Percentiles rank a stretch among this genome's conserved stretches.
Conservation (phyloP, 2,797 vertebrate genomes). For the Smutsia gigantea region DNA sequence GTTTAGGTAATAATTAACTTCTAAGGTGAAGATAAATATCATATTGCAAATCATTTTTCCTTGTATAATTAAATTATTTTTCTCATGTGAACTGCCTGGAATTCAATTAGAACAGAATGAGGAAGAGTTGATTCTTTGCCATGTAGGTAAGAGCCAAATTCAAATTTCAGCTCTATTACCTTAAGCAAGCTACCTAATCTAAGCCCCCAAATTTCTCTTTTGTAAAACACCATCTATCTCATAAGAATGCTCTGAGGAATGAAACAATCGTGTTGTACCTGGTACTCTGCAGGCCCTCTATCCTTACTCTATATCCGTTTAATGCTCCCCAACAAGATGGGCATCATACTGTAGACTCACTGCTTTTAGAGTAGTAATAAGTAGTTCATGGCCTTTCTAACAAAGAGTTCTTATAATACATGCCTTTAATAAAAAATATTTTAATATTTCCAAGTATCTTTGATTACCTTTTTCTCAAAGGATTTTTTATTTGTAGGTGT, state of each 20-base stretch:
- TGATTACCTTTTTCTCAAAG: conserved; percentile 90
- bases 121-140: neutral
- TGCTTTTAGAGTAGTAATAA: neutral
- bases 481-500: conserved; percentile 86
- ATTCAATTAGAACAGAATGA: neutral
- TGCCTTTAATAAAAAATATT: neutral
- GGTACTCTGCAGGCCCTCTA: neutral
- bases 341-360: neutral
- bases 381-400: neutral
- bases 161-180: neutral
- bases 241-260: neutral
- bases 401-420: neutral
- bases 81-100: neutral
- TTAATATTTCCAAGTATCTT: neutral
- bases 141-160: neutral
- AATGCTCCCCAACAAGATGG: neutral
- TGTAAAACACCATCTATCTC: neutral
- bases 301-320: neutral
- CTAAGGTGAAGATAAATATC: neutral
- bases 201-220: neutral
- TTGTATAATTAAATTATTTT: neutral
- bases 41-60: neutral
- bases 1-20: neutral
- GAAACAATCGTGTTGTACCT: neutral
- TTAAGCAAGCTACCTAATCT: neutral